Evolutionary conservation across 2,888 invertebrate genomes (phyloP).

Genomic region (Orthonevra nobilis): DNA sequence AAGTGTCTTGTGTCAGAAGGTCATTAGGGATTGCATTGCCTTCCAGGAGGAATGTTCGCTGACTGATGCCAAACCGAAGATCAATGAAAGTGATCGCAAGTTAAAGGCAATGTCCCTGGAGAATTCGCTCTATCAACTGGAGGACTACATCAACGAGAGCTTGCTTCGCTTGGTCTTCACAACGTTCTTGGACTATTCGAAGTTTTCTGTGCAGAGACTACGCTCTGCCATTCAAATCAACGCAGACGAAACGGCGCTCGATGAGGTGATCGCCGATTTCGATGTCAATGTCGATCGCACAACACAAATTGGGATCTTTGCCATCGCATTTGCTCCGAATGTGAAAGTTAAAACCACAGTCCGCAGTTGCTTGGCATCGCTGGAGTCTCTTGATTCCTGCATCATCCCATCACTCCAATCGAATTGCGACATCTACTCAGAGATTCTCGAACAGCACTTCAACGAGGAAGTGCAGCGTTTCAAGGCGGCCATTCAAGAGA

Average conservation of each 20-base stretch:
- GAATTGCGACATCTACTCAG: constrained; percentile 73
- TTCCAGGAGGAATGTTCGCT: constrained; percentile 76
- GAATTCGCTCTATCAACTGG: constrained; percentile 76
- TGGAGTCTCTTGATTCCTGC: constrained; percentile 78
- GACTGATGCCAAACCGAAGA: constrained; percentile 32
- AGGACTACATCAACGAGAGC: constrained; percentile 77
- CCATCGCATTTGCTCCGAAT: constrained; percentile 76
- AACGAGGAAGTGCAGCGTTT: constrained; percentile 76
- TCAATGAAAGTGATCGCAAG: constrained; percentile 74
- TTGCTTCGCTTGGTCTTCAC: constrained; percentile 76
- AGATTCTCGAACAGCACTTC: constrained; percentile 78
- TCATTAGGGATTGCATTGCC: constrained; percentile 75
- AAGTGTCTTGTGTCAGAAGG: constrained; percentile 78
- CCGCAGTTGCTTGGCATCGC: constrained; percentile 78
- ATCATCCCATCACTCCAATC: constrained; percentile 78
- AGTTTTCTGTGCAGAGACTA: constrained; percentile 76
- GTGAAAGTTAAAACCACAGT: constrained; percentile 76
- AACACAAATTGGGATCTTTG: constrained; percentile 78
- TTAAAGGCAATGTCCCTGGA: constrained; percentile 76
- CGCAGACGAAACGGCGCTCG: constrained; percentile 72
- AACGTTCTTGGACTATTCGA: constrained; percentile 76
- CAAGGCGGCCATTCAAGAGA: constrained; percentile 75
- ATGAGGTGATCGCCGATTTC: constrained; percentile 78
- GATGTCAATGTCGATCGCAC: constrained; percentile 79
- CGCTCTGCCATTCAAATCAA: constrained; percentile 72